A percentile compares a stretch with the other conserved stretches of the same genome.
These are phyloP conservation scores for Hirtodrosophila trivittata DNA, from an alignment of 2,888 invertebrate genomes.

Conservation along the genomic window DNA sequence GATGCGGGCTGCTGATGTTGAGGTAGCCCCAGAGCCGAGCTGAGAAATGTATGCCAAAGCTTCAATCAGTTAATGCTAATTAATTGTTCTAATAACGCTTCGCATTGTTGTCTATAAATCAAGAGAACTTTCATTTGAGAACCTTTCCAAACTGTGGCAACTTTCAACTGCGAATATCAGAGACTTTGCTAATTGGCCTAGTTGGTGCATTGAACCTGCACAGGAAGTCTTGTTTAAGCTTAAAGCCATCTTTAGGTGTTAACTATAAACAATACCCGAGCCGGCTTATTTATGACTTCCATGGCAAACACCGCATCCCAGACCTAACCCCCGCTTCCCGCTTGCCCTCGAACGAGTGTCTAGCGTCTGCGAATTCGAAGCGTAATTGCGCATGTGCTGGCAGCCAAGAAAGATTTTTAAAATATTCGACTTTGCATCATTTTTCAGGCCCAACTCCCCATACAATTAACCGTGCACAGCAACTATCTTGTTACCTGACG, in stretches of 20 bases:
- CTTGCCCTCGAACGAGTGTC: no score
- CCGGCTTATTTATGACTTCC: constrained; percentile 70
- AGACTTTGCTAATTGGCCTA: background rate
- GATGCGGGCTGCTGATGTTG: constrained; percentile 65
- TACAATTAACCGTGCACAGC: constrained; percentile 71
- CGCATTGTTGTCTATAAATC: constrained; percentile 55
- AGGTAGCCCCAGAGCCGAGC: constrained; percentile 52
- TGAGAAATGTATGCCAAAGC: constrained; percentile 55
- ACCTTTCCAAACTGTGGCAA: background rate
- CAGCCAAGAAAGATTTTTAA: constrained; percentile 50
- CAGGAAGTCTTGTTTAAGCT: constrained; percentile 51
- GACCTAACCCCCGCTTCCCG: background rate
- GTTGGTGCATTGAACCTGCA: constrained; percentile 51
- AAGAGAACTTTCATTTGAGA: constrained; percentile 6
- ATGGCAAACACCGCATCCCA: constrained; percentile 16
- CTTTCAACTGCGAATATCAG: no score
- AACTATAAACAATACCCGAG: constrained; percentile 72
- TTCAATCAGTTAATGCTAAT: constrained; percentile 66
- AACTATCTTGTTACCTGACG: constrained; percentile 79
- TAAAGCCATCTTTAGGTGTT: constrained; percentile 65
- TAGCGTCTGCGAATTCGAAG: no score
- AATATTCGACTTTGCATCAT: constrained; percentile 75
- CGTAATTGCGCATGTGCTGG: constrained; percentile 70
- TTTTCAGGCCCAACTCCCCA: constrained; percentile 57
- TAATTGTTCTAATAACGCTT: constrained; percentile 64